Percentiles rank a stretch among this genome's conserved stretches.
phyloP scores from a whole-genome alignment of 2,888 invertebrate species.

The Dastarcus helophoroides region DNA sequence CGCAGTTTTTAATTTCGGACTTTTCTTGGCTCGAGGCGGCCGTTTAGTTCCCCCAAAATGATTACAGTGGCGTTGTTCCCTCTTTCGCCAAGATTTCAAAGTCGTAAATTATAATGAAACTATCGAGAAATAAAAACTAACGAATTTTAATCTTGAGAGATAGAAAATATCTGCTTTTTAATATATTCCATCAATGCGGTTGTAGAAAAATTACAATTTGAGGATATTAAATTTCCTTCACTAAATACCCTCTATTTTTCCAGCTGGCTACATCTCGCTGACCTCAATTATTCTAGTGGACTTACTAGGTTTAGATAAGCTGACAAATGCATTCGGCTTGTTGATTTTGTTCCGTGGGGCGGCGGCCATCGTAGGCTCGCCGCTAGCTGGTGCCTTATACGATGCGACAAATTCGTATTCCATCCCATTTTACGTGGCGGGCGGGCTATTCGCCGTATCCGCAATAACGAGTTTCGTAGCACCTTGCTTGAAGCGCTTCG shows the following conservation, averaged over 20 bases:
- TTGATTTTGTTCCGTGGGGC: conserved; percentile 91
- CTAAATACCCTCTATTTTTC: conserved; percentile 16
- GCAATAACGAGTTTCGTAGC: conserved; percentile 76
- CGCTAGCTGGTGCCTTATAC: conserved; percentile 77
- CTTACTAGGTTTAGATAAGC: conserved; percentile 84
- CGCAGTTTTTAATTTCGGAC: too few relatives aligned
- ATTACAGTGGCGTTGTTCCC: too few relatives aligned
- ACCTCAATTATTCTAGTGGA: conserved; percentile 97
- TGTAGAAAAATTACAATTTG: too few relatives aligned
- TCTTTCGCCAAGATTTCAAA: too few relatives aligned
- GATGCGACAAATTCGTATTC: conserved; percentile 78
- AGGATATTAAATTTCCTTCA: too few relatives aligned
- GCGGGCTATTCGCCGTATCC: conserved; percentile 73
- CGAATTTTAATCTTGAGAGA: too few relatives aligned
- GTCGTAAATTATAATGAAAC: too few relatives aligned
- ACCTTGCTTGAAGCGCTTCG: conserved; percentile 54
- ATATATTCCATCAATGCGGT: too few relatives aligned
- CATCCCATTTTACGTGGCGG: conserved; percentile 87
- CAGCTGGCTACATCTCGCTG: conserved; percentile 93
- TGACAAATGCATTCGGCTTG: conserved; percentile 95
- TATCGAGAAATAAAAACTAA: too few relatives aligned
- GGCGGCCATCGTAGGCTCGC: conserved; percentile 80
- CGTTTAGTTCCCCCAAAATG: too few relatives aligned
- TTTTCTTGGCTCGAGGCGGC: too few relatives aligned
- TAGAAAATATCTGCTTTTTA: too few relatives aligned